Percentiles rank a stretch among this genome's conserved stretches.
Conservation (phyloP, 2,888 invertebrate genomes). For the Gryllus longicercus region DNA sequence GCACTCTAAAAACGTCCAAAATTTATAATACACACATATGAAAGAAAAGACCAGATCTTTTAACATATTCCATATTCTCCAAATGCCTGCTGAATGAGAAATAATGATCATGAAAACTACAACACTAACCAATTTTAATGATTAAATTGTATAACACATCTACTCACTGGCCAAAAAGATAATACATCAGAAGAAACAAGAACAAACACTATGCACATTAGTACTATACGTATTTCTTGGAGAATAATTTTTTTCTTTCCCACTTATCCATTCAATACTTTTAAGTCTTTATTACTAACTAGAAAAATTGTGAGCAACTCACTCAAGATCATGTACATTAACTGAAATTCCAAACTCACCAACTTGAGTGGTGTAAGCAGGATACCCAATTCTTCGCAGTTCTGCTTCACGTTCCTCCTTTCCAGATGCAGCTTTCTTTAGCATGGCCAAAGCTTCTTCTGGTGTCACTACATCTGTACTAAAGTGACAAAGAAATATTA, state of each 20-base stretch:
- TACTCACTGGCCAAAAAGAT: conserved; percentile 4
- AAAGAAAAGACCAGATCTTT: no score
- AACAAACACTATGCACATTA: no score
- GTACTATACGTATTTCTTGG: no score
- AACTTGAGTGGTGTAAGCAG: conserved; percentile 83
- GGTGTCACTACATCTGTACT: conserved; percentile 79
- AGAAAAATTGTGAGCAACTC: no score
- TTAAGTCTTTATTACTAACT: no score
- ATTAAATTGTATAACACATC: conserved; percentile 1
- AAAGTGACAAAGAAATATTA: conserved; percentile 43
- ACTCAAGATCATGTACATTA: no score
- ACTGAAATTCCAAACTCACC: conserved; percentile 49
- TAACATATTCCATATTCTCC: no score
- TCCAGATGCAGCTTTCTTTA: conserved; percentile 57
- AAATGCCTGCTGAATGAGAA: no score
- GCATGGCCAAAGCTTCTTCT: conserved; percentile 71
- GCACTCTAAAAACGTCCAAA: no score
- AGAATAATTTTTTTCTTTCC: no score
- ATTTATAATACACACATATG: no score
- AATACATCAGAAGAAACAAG: neutral
- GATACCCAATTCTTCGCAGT: conserved; percentile 68
- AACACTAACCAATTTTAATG: neutral
- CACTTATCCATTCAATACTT: no score
- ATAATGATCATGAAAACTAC: neutral
- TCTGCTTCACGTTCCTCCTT: conserved; percentile 62